Conservation (phyloP, 37 sponge, comb jelly and placozoan species). For the Diacarnus erythraeanus region DNA sequence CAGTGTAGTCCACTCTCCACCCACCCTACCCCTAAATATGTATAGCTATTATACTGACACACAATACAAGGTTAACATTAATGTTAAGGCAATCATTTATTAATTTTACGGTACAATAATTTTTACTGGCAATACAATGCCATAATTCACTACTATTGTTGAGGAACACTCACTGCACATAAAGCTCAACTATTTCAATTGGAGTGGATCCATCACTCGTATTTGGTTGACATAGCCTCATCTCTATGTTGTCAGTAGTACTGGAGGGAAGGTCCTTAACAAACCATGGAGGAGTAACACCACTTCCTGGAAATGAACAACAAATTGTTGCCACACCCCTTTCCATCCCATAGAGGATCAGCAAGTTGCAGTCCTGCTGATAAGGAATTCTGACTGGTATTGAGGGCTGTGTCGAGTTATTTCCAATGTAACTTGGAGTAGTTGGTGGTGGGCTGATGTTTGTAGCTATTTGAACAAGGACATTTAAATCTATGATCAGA, state of each 20-base stretch:
- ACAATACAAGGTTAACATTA: too few species aligned
- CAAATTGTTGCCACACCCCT: neutral
- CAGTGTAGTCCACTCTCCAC: too few species aligned
- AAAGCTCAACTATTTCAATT: slow-evolving; percentile 11
- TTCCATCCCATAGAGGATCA: slow-evolving; percentile 47
- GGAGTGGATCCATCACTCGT: neutral
- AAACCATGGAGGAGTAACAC: neutral
- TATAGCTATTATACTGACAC: too few species aligned
- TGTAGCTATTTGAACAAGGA: neutral
- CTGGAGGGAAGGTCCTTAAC: neutral
- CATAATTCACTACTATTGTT: too few species aligned
- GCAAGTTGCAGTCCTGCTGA: neutral
- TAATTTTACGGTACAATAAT: too few species aligned
- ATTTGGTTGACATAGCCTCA: slow-evolving; percentile 6
- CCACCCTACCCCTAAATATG: too few species aligned
- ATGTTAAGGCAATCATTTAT: too few species aligned
- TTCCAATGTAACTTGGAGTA: neutral
- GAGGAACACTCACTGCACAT: too few species aligned
- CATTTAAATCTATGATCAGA: neutral
- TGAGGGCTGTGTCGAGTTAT: slow-evolving; percentile 6
- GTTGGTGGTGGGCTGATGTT: neutral
- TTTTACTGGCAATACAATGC: too few species aligned
- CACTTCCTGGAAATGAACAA: neutral
- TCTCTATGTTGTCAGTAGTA: slow-evolving; percentile 4
- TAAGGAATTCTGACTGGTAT: too few species aligned